A percentile compares a stretch with the other conserved stretches of the same genome.
phyloP scores from a whole-genome alignment of 2,797 vertebrate genomes.

The Fundulus diaphanus region DNA sequence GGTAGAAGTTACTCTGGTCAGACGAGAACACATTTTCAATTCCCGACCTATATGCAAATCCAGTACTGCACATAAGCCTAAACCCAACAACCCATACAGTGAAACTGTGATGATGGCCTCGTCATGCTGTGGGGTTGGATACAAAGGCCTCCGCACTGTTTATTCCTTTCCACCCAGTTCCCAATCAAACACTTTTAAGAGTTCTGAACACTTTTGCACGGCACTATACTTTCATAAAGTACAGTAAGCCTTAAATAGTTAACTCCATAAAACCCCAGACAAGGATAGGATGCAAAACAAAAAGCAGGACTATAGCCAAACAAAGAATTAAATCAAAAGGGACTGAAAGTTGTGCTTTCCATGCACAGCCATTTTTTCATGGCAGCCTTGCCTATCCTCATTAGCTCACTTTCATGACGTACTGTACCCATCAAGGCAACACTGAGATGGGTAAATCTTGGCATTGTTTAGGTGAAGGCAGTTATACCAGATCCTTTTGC shows the following conservation, averaged over 20 bases:
- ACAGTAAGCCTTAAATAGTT: slow-evolving; percentile 6
- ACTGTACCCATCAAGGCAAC: slow-evolving; percentile 66
- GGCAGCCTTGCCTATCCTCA: slow-evolving; percentile 73
- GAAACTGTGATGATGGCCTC: too few species aligned
- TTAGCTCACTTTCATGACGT: slow-evolving; percentile 76
- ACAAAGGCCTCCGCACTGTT: not conserved
- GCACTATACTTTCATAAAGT: too few species aligned
- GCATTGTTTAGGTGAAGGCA: slow-evolving; percentile 78
- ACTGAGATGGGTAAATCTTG: slow-evolving; percentile 71
- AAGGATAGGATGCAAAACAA: slow-evolving; percentile 18
- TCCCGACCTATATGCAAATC: not conserved
- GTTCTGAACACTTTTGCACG: not conserved
- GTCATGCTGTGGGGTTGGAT: not conserved
- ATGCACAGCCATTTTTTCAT: slow-evolving; percentile 70
- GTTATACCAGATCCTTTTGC: slow-evolving; percentile 78
- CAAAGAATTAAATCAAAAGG: slow-evolving; percentile 52
- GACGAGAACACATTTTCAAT: not conserved
- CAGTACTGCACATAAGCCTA: too few species aligned
- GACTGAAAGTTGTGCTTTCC: slow-evolving; percentile 57
- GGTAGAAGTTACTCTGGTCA: not conserved
- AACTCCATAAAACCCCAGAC: slow-evolving; percentile 6
- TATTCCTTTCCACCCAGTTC: not conserved
- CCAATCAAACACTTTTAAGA: not conserved
- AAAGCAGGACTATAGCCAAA: slow-evolving; percentile 33
- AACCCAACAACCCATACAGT: too few species aligned